Evolutionary conservation across 2,888 invertebrate genomes (phyloP).

Genomic region (Clistopyga incitator): DNA sequence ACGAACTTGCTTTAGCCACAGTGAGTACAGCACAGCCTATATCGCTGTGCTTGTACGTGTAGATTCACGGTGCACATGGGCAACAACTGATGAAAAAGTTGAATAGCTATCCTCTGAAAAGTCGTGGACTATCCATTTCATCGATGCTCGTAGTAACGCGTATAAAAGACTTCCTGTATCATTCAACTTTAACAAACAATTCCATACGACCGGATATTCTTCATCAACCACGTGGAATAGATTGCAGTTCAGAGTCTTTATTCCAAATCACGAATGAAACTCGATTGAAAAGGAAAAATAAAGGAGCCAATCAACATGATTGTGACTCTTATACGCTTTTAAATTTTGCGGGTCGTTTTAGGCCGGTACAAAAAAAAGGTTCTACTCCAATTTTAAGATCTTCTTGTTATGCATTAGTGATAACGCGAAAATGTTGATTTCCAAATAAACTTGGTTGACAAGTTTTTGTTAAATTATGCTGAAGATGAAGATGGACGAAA

Average conservation of each 20-base stretch:
- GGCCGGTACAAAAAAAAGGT: no score
- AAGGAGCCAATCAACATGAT: background rate
- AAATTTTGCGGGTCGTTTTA: no score
- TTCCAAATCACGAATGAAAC: background rate
- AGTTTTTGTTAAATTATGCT: no score
- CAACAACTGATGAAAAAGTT: slow-evolving; percentile 31
- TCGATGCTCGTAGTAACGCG: background rate
- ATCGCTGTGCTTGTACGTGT: background rate
- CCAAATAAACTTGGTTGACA: no score
- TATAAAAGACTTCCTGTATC: slow-evolving; percentile 1
- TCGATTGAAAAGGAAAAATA: background rate
- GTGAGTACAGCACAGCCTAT: background rate
- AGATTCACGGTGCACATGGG: slow-evolving; percentile 11
- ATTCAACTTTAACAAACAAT: slow-evolving; percentile 35
- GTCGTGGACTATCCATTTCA: background rate
- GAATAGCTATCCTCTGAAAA: slow-evolving; percentile 17
- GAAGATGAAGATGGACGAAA: no score
- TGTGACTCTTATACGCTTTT: background rate
- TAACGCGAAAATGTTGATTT: no score
- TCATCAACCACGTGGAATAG: background rate
- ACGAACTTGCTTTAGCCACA: slow-evolving; percentile 40
- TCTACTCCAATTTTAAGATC: no score
- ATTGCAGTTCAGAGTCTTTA: background rate
- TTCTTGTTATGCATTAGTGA: no score
- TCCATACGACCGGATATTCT: background rate